phyloP scores from a whole-genome alignment of 2,797 vertebrate genomes.

The Euthynnus affinis region DNA sequence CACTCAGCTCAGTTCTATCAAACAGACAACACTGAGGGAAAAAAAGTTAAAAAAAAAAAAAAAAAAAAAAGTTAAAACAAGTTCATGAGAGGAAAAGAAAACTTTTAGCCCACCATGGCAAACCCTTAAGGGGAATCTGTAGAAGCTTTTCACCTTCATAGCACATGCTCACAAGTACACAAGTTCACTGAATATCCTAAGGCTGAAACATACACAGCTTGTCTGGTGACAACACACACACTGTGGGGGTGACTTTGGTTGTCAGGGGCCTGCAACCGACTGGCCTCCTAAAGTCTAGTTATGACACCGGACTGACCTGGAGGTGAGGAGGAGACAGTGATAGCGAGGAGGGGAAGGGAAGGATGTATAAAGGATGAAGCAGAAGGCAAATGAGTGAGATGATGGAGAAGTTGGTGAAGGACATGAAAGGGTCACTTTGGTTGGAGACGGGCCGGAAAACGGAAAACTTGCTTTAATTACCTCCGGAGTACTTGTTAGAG shows the following conservation, averaged over 20 bases:
- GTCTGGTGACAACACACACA: slow-evolving; percentile 53
- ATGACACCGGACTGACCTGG: slow-evolving; percentile 44
- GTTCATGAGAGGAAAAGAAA: slow-evolving; percentile 1
- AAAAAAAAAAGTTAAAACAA: slow-evolving; percentile 28
- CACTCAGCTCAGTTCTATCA: slow-evolving; percentile 13
- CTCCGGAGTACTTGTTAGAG: neutral
- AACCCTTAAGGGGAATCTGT: slow-evolving; percentile 9
- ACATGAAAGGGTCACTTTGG: neutral
- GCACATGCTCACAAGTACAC: slow-evolving; percentile 15
- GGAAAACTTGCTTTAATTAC: neutral
- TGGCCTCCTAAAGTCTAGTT: slow-evolving; percentile 27
- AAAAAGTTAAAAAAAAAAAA: slow-evolving; percentile 22
- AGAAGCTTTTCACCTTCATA: slow-evolving; percentile 51
- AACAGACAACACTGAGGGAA: slow-evolving; percentile 11
- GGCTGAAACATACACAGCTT: slow-evolving; percentile 53
- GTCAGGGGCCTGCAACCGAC: slow-evolving; percentile 40
- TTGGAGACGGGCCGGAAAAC: neutral
- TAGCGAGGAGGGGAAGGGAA: slow-evolving; percentile 9
- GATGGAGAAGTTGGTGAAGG: neutral
- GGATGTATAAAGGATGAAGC: neutral
- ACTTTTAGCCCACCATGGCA: neutral
- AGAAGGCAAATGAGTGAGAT: neutral
- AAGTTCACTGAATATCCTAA: slow-evolving; percentile 29
- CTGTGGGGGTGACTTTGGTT: slow-evolving; percentile 68
- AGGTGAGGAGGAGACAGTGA: slow-evolving; percentile 23